These are phyloP conservation scores for Sebastes wilsoni DNA, from an alignment of 2,797 vertebrate species.

Conservation along the genomic window DNA sequence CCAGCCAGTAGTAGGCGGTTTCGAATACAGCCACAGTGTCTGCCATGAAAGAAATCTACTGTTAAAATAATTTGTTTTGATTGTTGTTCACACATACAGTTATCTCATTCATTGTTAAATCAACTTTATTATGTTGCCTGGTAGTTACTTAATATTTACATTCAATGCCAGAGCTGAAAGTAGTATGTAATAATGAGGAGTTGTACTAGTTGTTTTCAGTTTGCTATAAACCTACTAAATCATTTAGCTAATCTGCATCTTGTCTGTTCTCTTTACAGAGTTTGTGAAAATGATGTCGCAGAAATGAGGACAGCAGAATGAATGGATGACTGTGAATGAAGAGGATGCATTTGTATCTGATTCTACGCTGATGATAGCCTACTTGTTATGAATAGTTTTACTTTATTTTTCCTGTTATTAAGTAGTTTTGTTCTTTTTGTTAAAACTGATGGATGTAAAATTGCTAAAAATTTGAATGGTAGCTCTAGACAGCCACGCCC, in stretches of 20 bases:
- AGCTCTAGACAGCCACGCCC: background rate
- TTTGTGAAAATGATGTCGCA: slow-evolving; percentile 86
- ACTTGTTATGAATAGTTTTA: background rate
- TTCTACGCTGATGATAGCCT: background rate
- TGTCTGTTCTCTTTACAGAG: slow-evolving; percentile 64
- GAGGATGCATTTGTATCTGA: background rate
- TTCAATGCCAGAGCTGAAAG: background rate
- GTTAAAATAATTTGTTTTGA: background rate
- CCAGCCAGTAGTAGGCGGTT: too few relatives aligned
- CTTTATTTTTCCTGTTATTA: background rate
- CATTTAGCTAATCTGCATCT: background rate
- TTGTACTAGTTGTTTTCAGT: background rate
- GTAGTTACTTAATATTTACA: background rate
- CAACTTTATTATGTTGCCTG: background rate
- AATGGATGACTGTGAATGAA: slow-evolving; percentile 1
- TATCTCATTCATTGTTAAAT: background rate
- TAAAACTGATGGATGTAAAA: background rate
- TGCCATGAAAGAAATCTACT: background rate
- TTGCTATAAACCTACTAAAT: background rate
- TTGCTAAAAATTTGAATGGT: background rate
- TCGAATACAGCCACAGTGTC: too few relatives aligned
- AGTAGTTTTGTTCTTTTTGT: background rate
- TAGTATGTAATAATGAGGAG: background rate
- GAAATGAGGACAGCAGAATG: slow-evolving; percentile 60
- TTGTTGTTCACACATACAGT: background rate